These are phyloP conservation scores for Holothuria scabra DNA, from an alignment of 53 echinoderm and acorn worm genomes.

Conservation along the genomic window DNA sequence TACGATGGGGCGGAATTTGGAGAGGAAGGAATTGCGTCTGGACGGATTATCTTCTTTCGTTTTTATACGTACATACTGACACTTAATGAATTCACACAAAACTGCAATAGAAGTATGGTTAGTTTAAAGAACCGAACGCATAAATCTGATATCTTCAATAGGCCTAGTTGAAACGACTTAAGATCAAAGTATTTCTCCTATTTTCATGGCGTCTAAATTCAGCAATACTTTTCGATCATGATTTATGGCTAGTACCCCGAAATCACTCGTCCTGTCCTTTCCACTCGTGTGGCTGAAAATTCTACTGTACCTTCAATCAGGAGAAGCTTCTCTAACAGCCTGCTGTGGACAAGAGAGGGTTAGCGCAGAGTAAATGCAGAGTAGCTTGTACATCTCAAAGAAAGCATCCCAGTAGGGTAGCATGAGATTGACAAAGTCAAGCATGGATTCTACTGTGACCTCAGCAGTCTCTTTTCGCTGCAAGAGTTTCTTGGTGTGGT, in stretches of 20 bases:
- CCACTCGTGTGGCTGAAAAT: conserved; percentile 46
- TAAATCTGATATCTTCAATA: no score
- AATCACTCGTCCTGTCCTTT: conserved; percentile 44
- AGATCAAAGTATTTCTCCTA: conserved; percentile 5
- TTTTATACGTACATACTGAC: no score
- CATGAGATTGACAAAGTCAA: conserved; percentile 49
- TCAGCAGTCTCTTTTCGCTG: conserved; percentile 4
- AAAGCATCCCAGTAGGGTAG: conserved; percentile 39
- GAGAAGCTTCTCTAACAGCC: conserved; percentile 50
- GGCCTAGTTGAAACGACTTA: no score
- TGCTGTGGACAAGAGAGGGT: conserved; percentile 26
- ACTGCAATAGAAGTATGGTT: no score
- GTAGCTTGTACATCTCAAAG: conserved; percentile 32
- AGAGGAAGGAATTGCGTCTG: no score
- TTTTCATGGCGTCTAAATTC: conserved; percentile 1
- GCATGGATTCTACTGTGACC: conserved; percentile 4
- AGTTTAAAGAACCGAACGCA: no score
- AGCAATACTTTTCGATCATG: not conserved
- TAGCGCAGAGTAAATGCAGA: conserved; percentile 13
- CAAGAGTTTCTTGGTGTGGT: conserved; percentile 40
- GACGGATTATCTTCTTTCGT: no score
- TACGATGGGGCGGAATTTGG: no score
- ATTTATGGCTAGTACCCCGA: conserved; percentile 44
- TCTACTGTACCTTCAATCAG: conserved; percentile 39
- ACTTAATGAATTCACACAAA: no score